Conservation (phyloP, 1,140 invertebrate species). For the Drosophila pallidifrons region DNA sequence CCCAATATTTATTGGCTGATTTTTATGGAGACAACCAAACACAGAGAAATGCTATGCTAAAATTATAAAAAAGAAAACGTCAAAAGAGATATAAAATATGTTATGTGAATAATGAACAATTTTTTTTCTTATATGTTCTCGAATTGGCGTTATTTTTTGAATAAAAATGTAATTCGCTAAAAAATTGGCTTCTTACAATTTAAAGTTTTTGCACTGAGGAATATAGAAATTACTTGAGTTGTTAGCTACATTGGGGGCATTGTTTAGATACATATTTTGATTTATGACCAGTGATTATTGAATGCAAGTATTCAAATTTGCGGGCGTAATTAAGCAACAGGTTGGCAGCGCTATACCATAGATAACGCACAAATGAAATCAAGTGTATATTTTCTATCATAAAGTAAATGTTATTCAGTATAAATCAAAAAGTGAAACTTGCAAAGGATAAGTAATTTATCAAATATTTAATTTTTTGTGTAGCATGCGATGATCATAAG, state of each 20-base stretch:
- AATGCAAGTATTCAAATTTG: not conserved
- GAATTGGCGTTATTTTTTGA: slow-evolving; percentile 4
- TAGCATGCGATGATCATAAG: not conserved
- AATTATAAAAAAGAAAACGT: not conserved
- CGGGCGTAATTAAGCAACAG: slow-evolving; percentile 4
- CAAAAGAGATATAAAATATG: slow-evolving; percentile 20
- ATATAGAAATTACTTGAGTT: not conserved
- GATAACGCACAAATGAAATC: too few species aligned
- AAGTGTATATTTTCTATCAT: too few species aligned
- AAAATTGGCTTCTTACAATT: too few species aligned
- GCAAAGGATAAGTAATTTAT: too few species aligned
- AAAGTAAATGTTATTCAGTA: too few species aligned
- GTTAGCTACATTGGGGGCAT: too few species aligned
- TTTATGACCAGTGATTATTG: too few species aligned
- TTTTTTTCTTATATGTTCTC: slow-evolving; percentile 11
- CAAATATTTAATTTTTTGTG: not conserved
- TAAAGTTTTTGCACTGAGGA: too few species aligned
- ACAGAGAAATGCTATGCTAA: too few species aligned
- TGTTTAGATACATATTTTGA: too few species aligned
- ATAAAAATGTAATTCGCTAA: slow-evolving; percentile 20
- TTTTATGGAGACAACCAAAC: not conserved
- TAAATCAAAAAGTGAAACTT: too few species aligned
- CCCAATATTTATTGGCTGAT: not conserved
- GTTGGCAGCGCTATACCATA: slow-evolving; percentile 14
- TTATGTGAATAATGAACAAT: slow-evolving; percentile 1